These are phyloP conservation scores for Ictidomys tridecemlineatus DNA, from an alignment of 2,113 vertebrate species.

Conservation along the genomic window DNA sequence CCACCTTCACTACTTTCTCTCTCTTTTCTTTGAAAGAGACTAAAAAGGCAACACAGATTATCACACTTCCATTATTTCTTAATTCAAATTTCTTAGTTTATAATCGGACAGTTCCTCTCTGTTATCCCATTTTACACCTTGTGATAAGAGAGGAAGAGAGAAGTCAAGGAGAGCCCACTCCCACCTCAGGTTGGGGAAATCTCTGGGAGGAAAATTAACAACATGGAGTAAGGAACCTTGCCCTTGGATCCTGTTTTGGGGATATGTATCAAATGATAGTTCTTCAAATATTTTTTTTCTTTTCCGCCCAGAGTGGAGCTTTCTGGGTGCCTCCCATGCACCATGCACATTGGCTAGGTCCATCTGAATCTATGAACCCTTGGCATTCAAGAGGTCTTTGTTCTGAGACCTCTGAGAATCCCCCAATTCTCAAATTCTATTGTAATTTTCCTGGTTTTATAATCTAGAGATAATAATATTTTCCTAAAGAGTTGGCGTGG, in stretches of 20 bases:
- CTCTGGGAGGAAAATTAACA: not conserved
- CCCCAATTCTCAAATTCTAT: not conserved
- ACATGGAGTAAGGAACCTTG: not conserved
- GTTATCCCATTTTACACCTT: not conserved
- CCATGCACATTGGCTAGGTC: not conserved
- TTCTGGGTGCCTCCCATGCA: not conserved
- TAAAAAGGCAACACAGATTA: not conserved
- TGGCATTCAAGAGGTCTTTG: not conserved
- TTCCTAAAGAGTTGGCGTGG: not conserved
- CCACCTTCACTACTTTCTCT: not conserved
- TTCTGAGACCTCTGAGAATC: not conserved
- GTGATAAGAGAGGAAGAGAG: not conserved
- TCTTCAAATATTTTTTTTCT: not conserved
- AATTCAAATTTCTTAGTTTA: slow-evolving; percentile 2
- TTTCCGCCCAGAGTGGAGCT: not conserved
- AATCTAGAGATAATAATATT: not conserved
- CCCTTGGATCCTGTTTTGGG: not conserved
- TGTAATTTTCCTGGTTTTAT: not conserved
- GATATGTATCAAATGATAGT: not conserved
- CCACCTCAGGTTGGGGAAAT: not conserved
- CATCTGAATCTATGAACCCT: not conserved
- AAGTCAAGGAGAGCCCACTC: not conserved
- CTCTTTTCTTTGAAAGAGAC: not conserved
- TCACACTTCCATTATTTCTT: not conserved
- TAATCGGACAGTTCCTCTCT: not conserved